These are phyloP conservation scores for Thymelicus lineola DNA, from an alignment of 2,888 invertebrate species.

Conservation along the genomic window DNA sequence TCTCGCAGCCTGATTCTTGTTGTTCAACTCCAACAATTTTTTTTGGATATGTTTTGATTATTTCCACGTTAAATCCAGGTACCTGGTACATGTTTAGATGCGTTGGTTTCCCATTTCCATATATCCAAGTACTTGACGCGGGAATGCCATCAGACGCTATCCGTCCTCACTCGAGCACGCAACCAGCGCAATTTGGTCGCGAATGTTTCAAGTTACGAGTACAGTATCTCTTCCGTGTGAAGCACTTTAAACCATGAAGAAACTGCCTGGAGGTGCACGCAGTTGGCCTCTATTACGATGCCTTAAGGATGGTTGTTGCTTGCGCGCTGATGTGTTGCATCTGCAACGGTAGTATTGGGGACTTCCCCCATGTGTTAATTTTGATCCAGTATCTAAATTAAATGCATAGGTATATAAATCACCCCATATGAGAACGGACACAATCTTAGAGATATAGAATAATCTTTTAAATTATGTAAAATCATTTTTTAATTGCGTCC, in stretches of 20 bases:
- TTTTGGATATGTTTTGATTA: too few relatives aligned
- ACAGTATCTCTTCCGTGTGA: constrained; percentile 9
- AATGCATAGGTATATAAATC: too few relatives aligned
- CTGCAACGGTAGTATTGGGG: constrained; percentile 24
- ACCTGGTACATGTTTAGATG: too few relatives aligned
- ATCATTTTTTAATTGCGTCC: too few relatives aligned
- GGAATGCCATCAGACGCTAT: constrained; percentile 38
- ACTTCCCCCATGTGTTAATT: background rate
- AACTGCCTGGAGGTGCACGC: background rate
- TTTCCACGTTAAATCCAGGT: too few relatives aligned
- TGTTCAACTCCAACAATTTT: too few relatives aligned
- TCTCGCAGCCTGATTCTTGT: too few relatives aligned
- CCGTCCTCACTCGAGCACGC: constrained; percentile 41
- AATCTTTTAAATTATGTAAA: too few relatives aligned
- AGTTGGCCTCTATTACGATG: background rate
- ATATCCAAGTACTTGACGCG: background rate
- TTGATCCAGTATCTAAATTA: background rate
- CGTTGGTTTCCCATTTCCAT: constrained; percentile 6
- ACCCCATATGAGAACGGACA: too few relatives aligned
- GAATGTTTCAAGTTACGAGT: constrained; percentile 21
- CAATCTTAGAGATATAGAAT: too few relatives aligned
- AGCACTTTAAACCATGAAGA: constrained; percentile 12
- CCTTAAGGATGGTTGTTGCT: constrained; percentile 23
- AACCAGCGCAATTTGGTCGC: constrained; percentile 41
- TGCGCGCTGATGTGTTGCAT: constrained; percentile 29